Evolutionary conservation across 2,888 invertebrate genomes (phyloP).

Genomic region (Gastracanthus pulcherrimus): DNA sequence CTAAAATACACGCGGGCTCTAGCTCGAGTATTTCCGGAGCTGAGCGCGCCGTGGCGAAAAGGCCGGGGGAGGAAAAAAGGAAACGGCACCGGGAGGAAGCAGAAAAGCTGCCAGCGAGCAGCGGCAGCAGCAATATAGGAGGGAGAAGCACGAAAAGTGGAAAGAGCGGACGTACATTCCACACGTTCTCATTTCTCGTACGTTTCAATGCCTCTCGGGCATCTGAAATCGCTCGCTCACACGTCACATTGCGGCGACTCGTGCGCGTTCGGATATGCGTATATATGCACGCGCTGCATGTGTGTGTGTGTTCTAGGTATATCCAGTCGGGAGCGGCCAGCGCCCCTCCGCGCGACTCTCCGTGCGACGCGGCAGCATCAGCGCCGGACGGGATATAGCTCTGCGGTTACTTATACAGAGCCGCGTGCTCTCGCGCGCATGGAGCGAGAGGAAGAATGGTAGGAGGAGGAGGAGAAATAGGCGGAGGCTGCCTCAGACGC

Average conservation of each 20-base stretch:
- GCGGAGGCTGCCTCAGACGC: neutral
- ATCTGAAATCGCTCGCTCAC: neutral
- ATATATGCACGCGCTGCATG: too few species aligned
- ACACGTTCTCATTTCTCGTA: too few species aligned
- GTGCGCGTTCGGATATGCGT: neutral
- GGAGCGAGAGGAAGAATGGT: neutral
- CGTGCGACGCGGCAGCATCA: neutral
- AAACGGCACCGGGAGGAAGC: neutral
- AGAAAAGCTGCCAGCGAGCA: neutral
- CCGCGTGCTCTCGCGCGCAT: neutral
- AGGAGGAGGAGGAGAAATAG: neutral
- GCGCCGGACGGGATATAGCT: neutral
- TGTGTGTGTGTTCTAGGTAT: neutral
- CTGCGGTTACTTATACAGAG: constrained; percentile 13
- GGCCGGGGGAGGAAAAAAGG: neutral
- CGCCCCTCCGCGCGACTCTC: too few species aligned
- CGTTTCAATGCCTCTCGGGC: neutral
- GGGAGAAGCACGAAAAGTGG: neutral
- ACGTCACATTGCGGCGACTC: too few species aligned
- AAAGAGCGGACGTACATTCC: neutral
- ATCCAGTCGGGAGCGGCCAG: neutral
- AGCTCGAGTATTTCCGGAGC: neutral
- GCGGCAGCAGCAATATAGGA: neutral
- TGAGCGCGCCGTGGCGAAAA: neutral
- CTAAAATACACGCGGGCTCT: constrained; percentile 6